Percentiles rank a stretch among this genome's conserved stretches.
phyloP scores from a whole-genome alignment of 2,888 invertebrate genomes.

The Dryobotodes eremita region DNA sequence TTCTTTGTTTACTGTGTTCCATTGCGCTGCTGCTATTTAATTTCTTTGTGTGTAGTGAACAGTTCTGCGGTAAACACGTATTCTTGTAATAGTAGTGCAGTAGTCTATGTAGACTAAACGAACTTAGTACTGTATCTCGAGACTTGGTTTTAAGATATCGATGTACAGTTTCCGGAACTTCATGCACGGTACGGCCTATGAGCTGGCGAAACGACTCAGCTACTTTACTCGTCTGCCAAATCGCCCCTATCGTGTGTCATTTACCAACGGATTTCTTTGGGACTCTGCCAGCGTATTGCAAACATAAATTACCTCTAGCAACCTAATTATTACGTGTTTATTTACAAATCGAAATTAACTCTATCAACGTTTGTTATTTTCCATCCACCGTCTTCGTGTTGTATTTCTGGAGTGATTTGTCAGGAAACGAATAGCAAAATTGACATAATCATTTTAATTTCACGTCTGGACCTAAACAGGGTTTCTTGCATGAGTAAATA shows the following conservation, averaged over 20 bases:
- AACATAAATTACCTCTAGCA: conserved; percentile 72
- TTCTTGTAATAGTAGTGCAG: neutral
- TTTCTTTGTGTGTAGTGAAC: conserved; percentile 57
- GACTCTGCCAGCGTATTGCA: conserved; percentile 73
- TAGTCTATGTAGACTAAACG: conserved; percentile 13
- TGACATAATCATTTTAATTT: conserved; percentile 12
- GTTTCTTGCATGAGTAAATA: conserved; percentile 36
- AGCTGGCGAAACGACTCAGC: conserved; percentile 70
- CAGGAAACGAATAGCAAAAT: conserved; percentile 1
- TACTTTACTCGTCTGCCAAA: conserved; percentile 75
- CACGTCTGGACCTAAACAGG: conserved; percentile 16
- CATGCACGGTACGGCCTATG: conserved; percentile 63
- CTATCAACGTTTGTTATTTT: conserved; percentile 30
- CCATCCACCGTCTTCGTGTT: conserved; percentile 14
- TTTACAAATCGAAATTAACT: conserved; percentile 53
- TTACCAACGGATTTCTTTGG: conserved; percentile 76
- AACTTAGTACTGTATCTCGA: conserved; percentile 6
- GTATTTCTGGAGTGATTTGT: conserved; percentile 17
- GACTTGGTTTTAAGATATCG: conserved; percentile 62
- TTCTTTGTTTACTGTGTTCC: conserved; percentile 76
- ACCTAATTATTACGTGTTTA: conserved; percentile 70
- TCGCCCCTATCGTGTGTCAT: conserved; percentile 75
- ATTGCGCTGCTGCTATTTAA: conserved; percentile 61
- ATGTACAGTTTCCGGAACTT: conserved; percentile 70
- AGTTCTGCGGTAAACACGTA: conserved; percentile 31